Evolutionary conservation across 2,797 vertebrate species (phyloP).

Genomic region (Neosilurus mollespiculum): DNA sequence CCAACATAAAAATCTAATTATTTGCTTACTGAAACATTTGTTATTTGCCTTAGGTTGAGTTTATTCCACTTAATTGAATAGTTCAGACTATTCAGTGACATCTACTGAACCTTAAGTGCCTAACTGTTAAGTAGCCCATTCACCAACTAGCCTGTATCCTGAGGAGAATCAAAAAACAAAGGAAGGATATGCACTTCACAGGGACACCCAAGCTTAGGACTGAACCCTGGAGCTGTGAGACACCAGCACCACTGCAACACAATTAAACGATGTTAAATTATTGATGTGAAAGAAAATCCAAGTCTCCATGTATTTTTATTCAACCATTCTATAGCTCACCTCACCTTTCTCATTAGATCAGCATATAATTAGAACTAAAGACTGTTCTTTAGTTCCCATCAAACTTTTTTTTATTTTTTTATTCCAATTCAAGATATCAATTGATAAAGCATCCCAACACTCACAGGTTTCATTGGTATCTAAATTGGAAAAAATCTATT

Average conservation of each 20-base stretch:
- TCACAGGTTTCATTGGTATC: slow-evolving; percentile 7
- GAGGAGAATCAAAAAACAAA: background rate
- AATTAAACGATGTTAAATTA: background rate
- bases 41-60: too few species aligned
- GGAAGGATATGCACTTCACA: background rate
- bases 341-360: background rate
- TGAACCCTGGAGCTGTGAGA: background rate
- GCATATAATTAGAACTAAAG: background rate
- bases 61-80: too few species aligned
- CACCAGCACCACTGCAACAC: background rate
- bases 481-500: background rate
- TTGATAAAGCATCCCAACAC: background rate
- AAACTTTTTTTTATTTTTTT: background rate
- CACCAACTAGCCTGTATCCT: background rate
- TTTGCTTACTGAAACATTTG: too few species aligned
- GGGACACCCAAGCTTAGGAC: background rate
- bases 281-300: slow-evolving; percentile 1
- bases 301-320: background rate
- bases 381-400: background rate
- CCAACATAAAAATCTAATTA: too few species aligned
- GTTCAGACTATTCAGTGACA: too few species aligned
- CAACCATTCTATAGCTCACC: background rate
- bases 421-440: background rate
- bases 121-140: background rate
- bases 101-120: too few species aligned